phyloP scores from a whole-genome alignment of 2,888 invertebrate species.

The Amblyjoppa proteus region DNA sequence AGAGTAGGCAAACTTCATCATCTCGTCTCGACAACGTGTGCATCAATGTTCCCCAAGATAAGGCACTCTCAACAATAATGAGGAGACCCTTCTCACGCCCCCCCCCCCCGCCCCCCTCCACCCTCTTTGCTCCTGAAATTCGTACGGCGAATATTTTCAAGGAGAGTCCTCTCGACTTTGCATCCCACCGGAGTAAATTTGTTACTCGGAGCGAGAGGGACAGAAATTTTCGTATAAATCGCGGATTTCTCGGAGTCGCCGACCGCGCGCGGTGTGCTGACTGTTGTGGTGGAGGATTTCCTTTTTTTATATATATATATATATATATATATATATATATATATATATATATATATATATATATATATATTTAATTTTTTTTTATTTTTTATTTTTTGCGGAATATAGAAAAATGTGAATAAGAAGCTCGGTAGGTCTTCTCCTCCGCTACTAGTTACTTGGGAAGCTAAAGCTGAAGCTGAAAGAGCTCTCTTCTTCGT shows the following conservation, averaged over 20 bases:
- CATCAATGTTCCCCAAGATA: not conserved
- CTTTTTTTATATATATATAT: no score
- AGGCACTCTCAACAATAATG: conserved; percentile 18
- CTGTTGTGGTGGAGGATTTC: not conserved
- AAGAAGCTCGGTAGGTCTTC: conserved; percentile 9
- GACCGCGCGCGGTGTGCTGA: not conserved
- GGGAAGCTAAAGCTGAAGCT: conserved; percentile 14
- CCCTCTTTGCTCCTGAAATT: not conserved
- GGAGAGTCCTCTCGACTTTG: not conserved
- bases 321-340: no score
- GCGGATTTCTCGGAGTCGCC: not conserved
- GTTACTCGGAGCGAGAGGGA: not conserved
- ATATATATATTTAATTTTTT: no score
- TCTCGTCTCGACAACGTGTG: not conserved
- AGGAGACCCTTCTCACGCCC: not conserved
- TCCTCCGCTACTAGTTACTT: not conserved
- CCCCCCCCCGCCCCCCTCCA: no score
- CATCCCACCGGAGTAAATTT: not conserved
- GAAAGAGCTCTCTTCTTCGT: conserved; percentile 27
- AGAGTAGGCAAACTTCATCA: conserved; percentile 17
- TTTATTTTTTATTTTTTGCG: not conserved
- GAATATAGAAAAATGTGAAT: conserved; percentile 2
- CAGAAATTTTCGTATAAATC: conserved; percentile 2
- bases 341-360: no score
- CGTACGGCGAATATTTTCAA: not conserved